Percentiles rank a stretch among this genome's conserved stretches.
phyloP scores from a whole-genome alignment of 2,888 invertebrate genomes.

The Dilophus febrilis region DNA sequence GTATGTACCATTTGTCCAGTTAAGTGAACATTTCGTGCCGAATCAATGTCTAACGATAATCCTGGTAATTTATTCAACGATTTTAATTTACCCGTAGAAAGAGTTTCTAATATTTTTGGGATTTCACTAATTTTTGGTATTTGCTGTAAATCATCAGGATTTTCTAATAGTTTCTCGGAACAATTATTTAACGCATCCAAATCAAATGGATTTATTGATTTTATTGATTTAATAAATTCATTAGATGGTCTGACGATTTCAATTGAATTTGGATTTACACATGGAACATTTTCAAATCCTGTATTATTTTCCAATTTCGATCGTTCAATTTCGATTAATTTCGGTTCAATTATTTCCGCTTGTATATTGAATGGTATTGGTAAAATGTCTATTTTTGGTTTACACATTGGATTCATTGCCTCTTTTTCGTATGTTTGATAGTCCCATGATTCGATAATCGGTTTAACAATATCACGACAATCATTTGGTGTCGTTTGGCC shows the following conservation, averaged over 20 bases:
- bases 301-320: conserved; percentile 36
- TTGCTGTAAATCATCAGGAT: conserved; percentile 14
- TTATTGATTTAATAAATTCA: neutral
- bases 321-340: conserved; percentile 34
- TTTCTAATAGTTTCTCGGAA: conserved; percentile 36
- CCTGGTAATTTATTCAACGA: conserved; percentile 46
- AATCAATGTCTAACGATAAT: conserved; percentile 44
- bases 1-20: conserved; percentile 56
- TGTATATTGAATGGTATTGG: conserved; percentile 34
- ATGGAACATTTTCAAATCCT: conserved; percentile 41
- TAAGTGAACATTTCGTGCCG: conserved; percentile 44
- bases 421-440: conserved; percentile 47
- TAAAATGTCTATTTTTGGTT: conserved; percentile 31
- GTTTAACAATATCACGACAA: conserved; percentile 45
- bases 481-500: conserved; percentile 17
- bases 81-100: conserved; percentile 38
- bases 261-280: conserved; percentile 41
- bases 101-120: conserved; percentile 41
- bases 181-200: conserved; percentile 38
- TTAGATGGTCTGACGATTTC: conserved; percentile 13
- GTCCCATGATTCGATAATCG: conserved; percentile 44
- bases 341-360: conserved; percentile 18
- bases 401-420: conserved; percentile 32
- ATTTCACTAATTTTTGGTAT: conserved; percentile 47
- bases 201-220: neutral